Percentiles rank a stretch among this genome's conserved stretches.
Evolutionary conservation across 2,113 vertebrate species (phyloP).

Genomic region (Mandrillus leucophaeus): DNA sequence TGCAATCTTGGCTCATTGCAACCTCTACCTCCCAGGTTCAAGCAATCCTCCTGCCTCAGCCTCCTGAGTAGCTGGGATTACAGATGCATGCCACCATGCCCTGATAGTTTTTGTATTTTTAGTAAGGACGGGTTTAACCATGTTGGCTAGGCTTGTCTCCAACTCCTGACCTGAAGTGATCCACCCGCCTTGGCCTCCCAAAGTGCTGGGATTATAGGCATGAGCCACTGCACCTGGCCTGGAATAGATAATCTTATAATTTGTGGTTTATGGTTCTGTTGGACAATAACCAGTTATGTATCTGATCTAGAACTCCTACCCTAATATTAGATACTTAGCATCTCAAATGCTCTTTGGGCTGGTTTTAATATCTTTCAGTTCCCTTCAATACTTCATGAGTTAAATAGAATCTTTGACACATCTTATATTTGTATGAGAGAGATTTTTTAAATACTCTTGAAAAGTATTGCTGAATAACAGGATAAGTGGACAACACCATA

Average conservation of each 20-base stretch:
- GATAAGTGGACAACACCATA: background rate
- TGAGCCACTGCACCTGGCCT: too few relatives aligned
- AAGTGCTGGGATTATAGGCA: too few relatives aligned
- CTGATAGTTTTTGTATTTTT: too few relatives aligned
- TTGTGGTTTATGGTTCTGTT: background rate
- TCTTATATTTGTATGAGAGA: background rate
- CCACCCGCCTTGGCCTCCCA: too few relatives aligned
- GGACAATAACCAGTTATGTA: background rate
- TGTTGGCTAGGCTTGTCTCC: too few relatives aligned
- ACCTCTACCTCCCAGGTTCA: too few relatives aligned
- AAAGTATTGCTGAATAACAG: background rate
- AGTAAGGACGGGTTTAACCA: too few relatives aligned
- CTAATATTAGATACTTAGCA: background rate
- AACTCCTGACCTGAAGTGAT: too few relatives aligned
- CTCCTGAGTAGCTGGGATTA: too few relatives aligned
- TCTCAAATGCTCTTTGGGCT: background rate
- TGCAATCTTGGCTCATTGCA: too few relatives aligned
- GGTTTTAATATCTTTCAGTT: background rate
- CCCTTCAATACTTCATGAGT: background rate
- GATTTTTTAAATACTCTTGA: background rate
- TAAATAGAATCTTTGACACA: slow-evolving; percentile 6
- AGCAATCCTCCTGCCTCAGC: too few relatives aligned
- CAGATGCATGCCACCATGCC: too few relatives aligned
- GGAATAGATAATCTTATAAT: slow-evolving; percentile 23
- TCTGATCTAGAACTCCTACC: background rate